Conservation (phyloP, 2,113 vertebrate species). For the Tapirus terrestris region DNA sequence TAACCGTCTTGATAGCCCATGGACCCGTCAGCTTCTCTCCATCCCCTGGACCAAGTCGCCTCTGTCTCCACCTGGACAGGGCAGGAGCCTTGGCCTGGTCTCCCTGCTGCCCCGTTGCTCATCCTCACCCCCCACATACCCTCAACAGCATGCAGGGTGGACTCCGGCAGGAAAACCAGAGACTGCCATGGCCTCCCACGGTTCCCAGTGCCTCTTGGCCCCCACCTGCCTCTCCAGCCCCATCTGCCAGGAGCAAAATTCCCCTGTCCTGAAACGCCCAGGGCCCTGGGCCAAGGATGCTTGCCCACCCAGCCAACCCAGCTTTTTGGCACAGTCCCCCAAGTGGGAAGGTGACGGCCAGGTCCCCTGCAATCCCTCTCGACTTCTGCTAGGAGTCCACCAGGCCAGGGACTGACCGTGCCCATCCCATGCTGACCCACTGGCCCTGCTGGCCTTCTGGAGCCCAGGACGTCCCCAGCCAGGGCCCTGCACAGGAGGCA, state of each 20-base stretch:
- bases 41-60: not conserved
- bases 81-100: not conserved
- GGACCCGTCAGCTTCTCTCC: not conserved
- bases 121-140: too few species aligned
- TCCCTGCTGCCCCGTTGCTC: not conserved
- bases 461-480: too few species aligned
- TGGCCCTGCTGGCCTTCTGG: not conserved
- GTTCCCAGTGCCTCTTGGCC: not conserved
- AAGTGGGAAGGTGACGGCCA: too few species aligned
- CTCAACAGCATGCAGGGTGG: not conserved
- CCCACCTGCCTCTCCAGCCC: not conserved
- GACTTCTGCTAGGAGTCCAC: not conserved
- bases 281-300: not conserved
- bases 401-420: fast-evolving
- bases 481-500: fast-evolving
- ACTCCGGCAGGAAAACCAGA: not conserved
- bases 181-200: fast-evolving
- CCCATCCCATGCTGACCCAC: fast-evolving
- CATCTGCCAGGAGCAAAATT: not conserved
- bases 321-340: not conserved
- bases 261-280: not conserved
- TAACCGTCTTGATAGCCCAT: too few species aligned
- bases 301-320: not conserved
- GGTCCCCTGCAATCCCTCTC: not conserved
- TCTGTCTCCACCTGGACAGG: not conserved